Evolutionary conservation across 2,888 invertebrate species (phyloP).

Genomic region (Sesamia inferens): DNA sequence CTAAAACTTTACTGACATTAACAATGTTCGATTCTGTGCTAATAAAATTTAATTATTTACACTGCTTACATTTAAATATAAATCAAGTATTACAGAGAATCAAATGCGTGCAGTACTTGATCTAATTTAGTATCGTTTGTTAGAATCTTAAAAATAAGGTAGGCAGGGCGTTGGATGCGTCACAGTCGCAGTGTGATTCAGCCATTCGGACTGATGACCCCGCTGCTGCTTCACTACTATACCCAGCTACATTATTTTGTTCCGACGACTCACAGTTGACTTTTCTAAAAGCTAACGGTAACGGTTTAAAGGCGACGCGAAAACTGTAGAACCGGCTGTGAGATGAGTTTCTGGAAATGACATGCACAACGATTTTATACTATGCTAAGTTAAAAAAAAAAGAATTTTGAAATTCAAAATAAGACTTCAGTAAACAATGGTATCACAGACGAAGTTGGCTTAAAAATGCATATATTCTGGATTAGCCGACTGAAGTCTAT

Average conservation of each 20-base stretch:
- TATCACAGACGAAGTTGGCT: neutral
- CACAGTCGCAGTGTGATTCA: conserved; percentile 76
- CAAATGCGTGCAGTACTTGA: conserved; percentile 35
- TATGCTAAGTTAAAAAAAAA: neutral
- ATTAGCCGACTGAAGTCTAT: conserved; percentile 10
- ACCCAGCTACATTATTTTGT: conserved; percentile 69
- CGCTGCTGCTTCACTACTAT: conserved; percentile 67
- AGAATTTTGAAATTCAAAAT: neutral
- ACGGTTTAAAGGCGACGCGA: conserved; percentile 59
- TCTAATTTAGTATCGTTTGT: conserved; percentile 39
- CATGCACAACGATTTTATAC: conserved; percentile 8
- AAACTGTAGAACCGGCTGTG: conserved; percentile 70
- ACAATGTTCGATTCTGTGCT: conserved; percentile 37
- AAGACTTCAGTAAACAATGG: neutral
- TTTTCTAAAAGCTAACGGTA: conserved; percentile 81
- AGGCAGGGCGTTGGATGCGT: conserved; percentile 61
- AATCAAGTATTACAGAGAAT: conserved; percentile 22
- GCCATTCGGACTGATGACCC: conserved; percentile 81
- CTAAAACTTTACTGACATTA: conserved; percentile 39
- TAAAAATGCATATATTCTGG: conserved; percentile 3
- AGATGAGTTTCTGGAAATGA: conserved; percentile 64
- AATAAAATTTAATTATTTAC: conserved; percentile 36
- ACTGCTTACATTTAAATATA: conserved; percentile 33
- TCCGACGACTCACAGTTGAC: conserved; percentile 71
- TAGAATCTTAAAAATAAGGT: conserved; percentile 53